phyloP scores from a whole-genome alignment of 1,140 invertebrate genomes.

The Calosoma granatense region DNA sequence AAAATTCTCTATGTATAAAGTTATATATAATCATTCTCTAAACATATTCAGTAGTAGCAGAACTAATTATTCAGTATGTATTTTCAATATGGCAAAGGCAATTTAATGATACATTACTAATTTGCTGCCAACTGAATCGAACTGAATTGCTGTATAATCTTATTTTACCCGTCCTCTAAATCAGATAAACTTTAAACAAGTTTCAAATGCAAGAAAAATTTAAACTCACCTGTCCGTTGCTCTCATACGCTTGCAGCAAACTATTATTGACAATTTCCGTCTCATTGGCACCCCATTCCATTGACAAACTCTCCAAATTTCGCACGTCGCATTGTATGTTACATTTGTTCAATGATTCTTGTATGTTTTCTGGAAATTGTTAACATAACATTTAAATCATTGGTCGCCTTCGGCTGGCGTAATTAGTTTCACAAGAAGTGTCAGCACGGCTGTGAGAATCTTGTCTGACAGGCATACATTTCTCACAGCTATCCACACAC shows the following conservation, averaged over 20 bases:
- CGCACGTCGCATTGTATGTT: background rate
- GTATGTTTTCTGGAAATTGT: background rate
- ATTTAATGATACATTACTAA: too few species aligned
- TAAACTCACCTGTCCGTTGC: conserved; percentile 39
- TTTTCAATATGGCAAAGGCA: too few species aligned
- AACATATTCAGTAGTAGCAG: too few species aligned
- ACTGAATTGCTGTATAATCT: background rate
- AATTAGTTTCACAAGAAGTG: conserved; percentile 15
- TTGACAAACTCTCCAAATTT: conserved; percentile 23
- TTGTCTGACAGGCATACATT: too few species aligned
- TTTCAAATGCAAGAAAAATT: too few species aligned
- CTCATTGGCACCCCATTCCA: conserved; percentile 26
- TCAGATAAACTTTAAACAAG: too few species aligned
- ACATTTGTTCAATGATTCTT: background rate
- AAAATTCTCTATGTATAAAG: conserved; percentile 54
- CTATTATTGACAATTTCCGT: conserved; percentile 31
- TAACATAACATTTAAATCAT: background rate
- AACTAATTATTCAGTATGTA: too few species aligned
- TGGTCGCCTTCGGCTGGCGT: conserved; percentile 19
- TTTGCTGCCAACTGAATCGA: too few species aligned
- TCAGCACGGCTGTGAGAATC: too few species aligned
- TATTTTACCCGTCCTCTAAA: too few species aligned
- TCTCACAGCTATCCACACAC: background rate
- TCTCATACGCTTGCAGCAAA: conserved; percentile 71
- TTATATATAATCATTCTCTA: too few species aligned